These are phyloP conservation scores for Lethenteron reissneri DNA, from an alignment of 2,113 vertebrate genomes.

Conservation along the genomic window DNA sequence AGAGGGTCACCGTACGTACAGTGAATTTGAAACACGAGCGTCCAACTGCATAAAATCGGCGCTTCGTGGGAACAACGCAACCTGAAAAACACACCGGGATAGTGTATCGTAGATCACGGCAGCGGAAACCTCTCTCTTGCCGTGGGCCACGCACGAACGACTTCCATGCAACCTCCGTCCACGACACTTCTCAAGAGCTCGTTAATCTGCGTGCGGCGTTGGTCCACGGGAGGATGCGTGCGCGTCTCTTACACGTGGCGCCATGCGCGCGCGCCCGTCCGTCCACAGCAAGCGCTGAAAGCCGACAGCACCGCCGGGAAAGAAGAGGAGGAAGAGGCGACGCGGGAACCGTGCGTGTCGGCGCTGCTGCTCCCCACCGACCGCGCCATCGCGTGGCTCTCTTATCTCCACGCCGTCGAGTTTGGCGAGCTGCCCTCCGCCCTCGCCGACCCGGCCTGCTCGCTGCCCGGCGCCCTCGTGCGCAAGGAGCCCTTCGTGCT, in stretches of 20 bases:
- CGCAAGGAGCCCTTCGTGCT: slow-evolving; percentile 47
- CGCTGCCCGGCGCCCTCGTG: slow-evolving; percentile 45
- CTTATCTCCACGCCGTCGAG: slow-evolving; percentile 64
- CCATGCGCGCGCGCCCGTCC: not conserved
- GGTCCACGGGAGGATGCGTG: no score
- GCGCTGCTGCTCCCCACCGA: slow-evolving; percentile 30
- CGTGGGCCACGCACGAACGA: no score
- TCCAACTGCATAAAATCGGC: no score
- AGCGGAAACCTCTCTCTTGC: no score
- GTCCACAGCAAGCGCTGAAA: not conserved
- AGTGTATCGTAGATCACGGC: no score
- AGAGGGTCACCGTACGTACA: no score
- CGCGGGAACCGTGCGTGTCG: slow-evolving; percentile 19
- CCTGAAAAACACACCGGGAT: no score
- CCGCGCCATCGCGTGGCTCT: slow-evolving; percentile 63
- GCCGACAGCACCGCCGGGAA: not conserved
- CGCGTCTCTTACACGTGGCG: slow-evolving; percentile 11
- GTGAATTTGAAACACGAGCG: no score
- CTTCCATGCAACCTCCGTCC: no score
- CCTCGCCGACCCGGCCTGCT: slow-evolving; percentile 48
- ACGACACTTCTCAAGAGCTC: no score
- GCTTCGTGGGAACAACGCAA: no score
- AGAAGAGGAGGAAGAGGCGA: slow-evolving; percentile 19
- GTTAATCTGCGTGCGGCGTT: no score
- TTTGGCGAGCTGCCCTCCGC: slow-evolving; percentile 42